Base-by-base conservation (phyloP, 2,113 vertebrate species). In the Gnathonemus longibarbis region DNA sequence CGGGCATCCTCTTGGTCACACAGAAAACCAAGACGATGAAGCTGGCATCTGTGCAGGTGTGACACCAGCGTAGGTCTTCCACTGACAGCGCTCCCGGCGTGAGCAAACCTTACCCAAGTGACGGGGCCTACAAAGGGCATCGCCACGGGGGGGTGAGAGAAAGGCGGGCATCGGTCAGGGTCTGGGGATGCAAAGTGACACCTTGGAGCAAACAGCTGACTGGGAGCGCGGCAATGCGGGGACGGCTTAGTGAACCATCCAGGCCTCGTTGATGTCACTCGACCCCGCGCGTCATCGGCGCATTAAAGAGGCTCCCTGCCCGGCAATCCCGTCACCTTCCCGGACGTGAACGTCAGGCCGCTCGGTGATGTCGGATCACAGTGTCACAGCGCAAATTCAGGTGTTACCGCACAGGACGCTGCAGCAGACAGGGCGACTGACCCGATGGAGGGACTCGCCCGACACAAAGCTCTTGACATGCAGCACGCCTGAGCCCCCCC, bases 401-500 rank as follows among this genome's bases (percentile, higher is more conserved):
- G 11, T 31, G n/a, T 46, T 15, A 19, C 45, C 10, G n/a, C 21
- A 21, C 48, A 13, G 84, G 24, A 85, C 5, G 84, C 15, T 85
- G 45, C 24, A 31, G 84, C n/a, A 9, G 58, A 50, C n/a, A 90
- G 90, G 91, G 90, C 89, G 89, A 93, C 92, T 88, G 91, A 91
- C 91, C 93, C 92, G 91, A 91, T 90, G 91, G 17, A 48, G 8
- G 83, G n/a, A 80, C 49, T 45, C 27, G 74, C 3, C 52, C 92
- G 87, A 86, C 89, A 85, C 87, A 87, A 91, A 93, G 91, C 92
- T 93, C 92, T 92, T 92, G 94, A 91, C 94, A 95, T 95, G 95
- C 95, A 94, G 42, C 91, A 88, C 53, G 48, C 50, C 49, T 17
- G 27, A 9, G n/a, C 24, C 89, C 56, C 84, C n/a, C 53, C 39